phyloP scores from a whole-genome alignment of 2,888 invertebrate species.

The Papilio demoleus region DNA sequence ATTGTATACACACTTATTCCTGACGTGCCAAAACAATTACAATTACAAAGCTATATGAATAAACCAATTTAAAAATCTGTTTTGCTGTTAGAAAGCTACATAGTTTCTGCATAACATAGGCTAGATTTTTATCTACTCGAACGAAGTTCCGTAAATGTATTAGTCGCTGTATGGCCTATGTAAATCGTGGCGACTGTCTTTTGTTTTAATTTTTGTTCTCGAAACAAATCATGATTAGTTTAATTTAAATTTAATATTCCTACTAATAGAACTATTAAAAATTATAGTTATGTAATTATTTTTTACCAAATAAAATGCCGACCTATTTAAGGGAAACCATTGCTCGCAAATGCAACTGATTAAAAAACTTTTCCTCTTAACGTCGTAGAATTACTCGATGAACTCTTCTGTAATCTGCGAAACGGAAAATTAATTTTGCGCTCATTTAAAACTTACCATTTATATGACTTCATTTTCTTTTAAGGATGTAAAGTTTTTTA shows the following conservation, averaged over 20 bases:
- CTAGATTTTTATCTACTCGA: no score
- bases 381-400: constrained; percentile 25
- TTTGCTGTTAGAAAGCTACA: no score
- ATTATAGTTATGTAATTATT: not conserved
- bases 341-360: constrained; percentile 25
- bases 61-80: no score
- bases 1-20: not conserved
- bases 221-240: no score
- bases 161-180: no score
- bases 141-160: no score
- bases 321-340: not conserved
- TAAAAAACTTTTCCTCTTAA: constrained; percentile 34
- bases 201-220: no score
- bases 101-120: no score
- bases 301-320: constrained; percentile 1
- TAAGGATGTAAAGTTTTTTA: not conserved
- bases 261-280: no score
- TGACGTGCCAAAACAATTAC: not conserved
- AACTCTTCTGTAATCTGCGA: constrained; percentile 30
- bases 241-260: no score
- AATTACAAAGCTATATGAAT: no score
- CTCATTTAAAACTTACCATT: not conserved
- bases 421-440: constrained; percentile 32
- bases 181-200: no score
- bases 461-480: not conserved